A percentile compares a stretch with the other conserved stretches of the same genome.
These are phyloP conservation scores for Pammene aurita DNA, from an alignment of 2,888 invertebrate genomes.

Conservation along the genomic window DNA sequence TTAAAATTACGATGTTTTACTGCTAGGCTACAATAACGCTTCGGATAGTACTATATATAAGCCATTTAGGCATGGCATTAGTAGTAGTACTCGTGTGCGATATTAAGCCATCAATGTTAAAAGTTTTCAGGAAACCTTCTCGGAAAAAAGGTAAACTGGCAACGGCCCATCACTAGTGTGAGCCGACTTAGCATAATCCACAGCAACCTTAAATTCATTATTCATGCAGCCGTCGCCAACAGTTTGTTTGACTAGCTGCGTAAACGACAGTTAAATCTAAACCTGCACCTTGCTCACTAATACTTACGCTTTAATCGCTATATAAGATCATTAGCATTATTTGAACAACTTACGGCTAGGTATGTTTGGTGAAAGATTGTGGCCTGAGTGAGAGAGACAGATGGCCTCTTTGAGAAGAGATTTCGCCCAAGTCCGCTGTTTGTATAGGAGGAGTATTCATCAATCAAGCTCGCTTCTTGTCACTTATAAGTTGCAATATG, in stretches of 20 bases:
- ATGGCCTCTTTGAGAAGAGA: conserved; percentile 18
- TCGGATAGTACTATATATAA: too few relatives aligned
- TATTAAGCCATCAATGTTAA: too few relatives aligned
- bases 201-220: conserved; percentile 43
- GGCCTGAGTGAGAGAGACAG: conserved; percentile 11
- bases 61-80: too few relatives aligned
- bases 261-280: conserved; percentile 21
- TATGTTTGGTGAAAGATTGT: conserved; percentile 4
- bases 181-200: conserved; percentile 53
- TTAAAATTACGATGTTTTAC: too few relatives aligned
- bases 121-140: too few relatives aligned
- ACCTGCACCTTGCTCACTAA: conserved; percentile 18
- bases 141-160: neutral
- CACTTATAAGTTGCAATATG: conserved; percentile 23
- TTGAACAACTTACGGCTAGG: neutral
- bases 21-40: too few relatives aligned
- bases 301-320: neutral
- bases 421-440: conserved; percentile 16
- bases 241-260: conserved; percentile 12
- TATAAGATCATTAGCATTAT: conserved; percentile 11
- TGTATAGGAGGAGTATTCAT: conserved; percentile 25
- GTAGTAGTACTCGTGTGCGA: too few relatives aligned
- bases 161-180: conserved; percentile 33
- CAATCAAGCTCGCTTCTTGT: conserved; percentile 22
- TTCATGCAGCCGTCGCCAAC: conserved; percentile 28